Conservation (phyloP, 2,113 vertebrate species). For the Acrocephalus kingi region DNA sequence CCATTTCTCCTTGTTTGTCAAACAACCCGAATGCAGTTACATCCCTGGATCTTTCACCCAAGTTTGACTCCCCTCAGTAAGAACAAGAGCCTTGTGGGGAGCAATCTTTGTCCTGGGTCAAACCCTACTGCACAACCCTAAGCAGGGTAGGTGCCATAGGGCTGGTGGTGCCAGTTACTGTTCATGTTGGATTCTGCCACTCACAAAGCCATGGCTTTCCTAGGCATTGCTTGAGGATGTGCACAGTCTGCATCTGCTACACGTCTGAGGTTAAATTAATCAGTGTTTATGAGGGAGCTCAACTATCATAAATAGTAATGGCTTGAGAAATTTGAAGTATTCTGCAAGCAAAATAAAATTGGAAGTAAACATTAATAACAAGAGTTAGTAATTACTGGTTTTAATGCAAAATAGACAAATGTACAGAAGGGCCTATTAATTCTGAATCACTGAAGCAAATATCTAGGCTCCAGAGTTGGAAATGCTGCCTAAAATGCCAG, state of each 20-base stretch:
- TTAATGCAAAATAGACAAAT: slow-evolving; percentile 38
- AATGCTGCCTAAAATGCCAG: slow-evolving; percentile 12
- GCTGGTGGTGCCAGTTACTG: neutral
- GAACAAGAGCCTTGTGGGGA: neutral
- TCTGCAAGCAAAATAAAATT: neutral
- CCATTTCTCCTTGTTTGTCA: slow-evolving; percentile 41
- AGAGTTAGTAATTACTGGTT: neutral
- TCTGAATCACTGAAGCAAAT: slow-evolving; percentile 18
- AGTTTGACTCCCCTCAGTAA: neutral
- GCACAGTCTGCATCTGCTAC: neutral
- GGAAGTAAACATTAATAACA: slow-evolving; percentile 6
- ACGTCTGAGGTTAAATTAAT: neutral
- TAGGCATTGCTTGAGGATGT: neutral
- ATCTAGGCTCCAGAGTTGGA: neutral
- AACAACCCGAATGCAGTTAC: neutral
- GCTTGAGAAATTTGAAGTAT: neutral
- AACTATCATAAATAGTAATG: neutral
- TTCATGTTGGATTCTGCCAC: neutral
- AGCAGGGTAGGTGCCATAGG: neutral
- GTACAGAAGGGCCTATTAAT: slow-evolving; percentile 18
- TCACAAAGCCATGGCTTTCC: neutral
- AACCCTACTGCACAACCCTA: fast-evolving
- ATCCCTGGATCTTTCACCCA: neutral
- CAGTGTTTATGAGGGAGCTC: neutral
- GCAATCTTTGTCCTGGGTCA: neutral